Conservation (phyloP, 2,797 vertebrate species). For the Cryptoprocta ferox region DNA sequence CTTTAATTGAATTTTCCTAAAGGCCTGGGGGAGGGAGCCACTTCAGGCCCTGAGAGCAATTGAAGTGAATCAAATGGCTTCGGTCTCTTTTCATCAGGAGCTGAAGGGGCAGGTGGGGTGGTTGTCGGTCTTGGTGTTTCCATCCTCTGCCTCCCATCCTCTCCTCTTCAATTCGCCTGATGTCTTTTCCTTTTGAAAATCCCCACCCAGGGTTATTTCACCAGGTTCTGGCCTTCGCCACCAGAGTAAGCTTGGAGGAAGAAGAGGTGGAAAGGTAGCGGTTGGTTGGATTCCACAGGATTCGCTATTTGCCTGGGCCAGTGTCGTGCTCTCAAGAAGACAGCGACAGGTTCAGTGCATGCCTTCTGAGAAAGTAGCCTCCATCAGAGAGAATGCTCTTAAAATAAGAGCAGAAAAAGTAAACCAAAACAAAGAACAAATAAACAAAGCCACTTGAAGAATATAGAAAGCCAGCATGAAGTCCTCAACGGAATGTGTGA, state of each 20-base stretch:
- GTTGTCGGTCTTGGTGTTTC: neutral
- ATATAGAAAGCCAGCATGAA: neutral
- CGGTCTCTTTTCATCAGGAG: slow-evolving; percentile 83
- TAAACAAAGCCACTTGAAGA: neutral
- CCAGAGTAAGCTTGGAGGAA: neutral
- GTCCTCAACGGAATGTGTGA: neutral
- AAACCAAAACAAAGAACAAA: neutral
- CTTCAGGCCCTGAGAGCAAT: slow-evolving; percentile 88
- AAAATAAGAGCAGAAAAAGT: neutral
- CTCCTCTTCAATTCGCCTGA: neutral
- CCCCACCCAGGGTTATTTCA: neutral
- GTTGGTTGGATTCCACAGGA: neutral
- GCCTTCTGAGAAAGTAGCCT: neutral
- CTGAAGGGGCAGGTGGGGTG: slow-evolving; percentile 78
- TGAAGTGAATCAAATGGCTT: slow-evolving; percentile 87
- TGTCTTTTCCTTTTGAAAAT: neutral
- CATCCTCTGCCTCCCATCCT: neutral
- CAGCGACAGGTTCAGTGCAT: neutral
- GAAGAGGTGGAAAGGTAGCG: neutral
- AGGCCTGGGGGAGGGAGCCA: slow-evolving; percentile 87
- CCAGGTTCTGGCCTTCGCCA: neutral
- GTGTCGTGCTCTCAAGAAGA: neutral
- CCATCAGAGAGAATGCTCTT: neutral
- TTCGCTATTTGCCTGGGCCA: neutral
- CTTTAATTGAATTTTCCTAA: slow-evolving; percentile 90